Base-by-base conservation (phyloP, 2,113 vertebrate genomes). In the Carassius carassius region DNA sequence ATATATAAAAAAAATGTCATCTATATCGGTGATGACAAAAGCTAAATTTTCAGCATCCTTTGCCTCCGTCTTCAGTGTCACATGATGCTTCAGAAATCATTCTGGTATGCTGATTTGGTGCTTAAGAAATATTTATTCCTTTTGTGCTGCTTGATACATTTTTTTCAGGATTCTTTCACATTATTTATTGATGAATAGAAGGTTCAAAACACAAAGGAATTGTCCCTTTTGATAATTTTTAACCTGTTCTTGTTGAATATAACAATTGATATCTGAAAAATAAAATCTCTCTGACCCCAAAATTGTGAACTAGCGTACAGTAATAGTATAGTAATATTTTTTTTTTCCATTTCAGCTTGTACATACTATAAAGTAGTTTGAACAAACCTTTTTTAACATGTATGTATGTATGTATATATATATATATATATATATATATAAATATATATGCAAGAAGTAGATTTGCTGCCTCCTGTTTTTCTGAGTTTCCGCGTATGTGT, bases 401-500 rank as follows among this genome's bases (percentile, higher is more conserved):
- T 29, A 2, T 29, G 2, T 29, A 29, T 29, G 2, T 29, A 29
- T 29, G 2, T 29, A 29, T 29, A 29, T 29, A 29, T 29, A 29
- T 29, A 29, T n/a, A n/a, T n/a, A n/a, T 29, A 29, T 29, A 29
- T 29, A 29, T 29, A 29, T 29, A 29, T 29, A 29, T 2, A 29
- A 2, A 29, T 29, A 29, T 2, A 29, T 29, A 29, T 29, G 29
- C 29, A 29, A 37, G 73, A n/a, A 37, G 14, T 63, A 60, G 81
- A 62, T 83, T 81, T 81, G 70, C 82, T 76, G n/a, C 58, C 62
- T 54, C 25, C 65, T 75, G 54, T 17, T 10, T 65, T 83, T 82
- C 47, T 76, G 19, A 67, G 37, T 60, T 35, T 72, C 44, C 12
- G n/a, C 81, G 58, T 35, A 63, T 3, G 78, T 75, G 32, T 60